phyloP scores from a whole-genome alignment of 2,113 vertebrate genomes.

The Ammodytes marinus region DNA sequence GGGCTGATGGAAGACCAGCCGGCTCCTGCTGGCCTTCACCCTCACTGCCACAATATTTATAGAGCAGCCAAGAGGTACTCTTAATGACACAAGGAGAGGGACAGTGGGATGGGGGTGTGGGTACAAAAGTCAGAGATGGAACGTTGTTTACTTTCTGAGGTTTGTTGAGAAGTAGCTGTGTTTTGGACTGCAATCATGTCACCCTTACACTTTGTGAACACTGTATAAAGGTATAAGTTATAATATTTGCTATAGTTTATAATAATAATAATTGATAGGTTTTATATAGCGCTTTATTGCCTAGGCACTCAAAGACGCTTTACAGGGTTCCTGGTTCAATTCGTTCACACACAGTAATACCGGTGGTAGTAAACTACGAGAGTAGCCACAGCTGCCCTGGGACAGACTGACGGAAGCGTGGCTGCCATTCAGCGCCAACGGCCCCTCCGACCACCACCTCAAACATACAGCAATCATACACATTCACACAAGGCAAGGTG shows the following conservation, averaged over 20 bases:
- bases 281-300: too few species aligned
- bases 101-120: conserved; percentile 45
- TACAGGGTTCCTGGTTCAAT: too few species aligned
- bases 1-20: conserved; percentile 76
- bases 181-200: conserved; percentile 53
- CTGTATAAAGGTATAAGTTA: conserved; percentile 20
- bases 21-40: conserved; percentile 80
- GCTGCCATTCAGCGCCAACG: too few species aligned
- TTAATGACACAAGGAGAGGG: conserved; percentile 77
- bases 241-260: not conserved
- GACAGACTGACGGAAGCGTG: too few species aligned
- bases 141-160: conserved; percentile 68
- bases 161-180: conserved; percentile 62
- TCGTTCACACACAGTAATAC: too few species aligned
- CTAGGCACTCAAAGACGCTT: too few species aligned
- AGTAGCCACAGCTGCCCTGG: too few species aligned
- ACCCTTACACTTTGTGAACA: conserved; percentile 38
- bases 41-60: conserved; percentile 81
- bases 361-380: too few species aligned
- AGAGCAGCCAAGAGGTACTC: conserved; percentile 78
- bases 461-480: too few species aligned
- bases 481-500: too few species aligned
- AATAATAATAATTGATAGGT: too few species aligned
- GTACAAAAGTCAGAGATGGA: conserved; percentile 71
- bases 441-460: too few species aligned